Evolutionary conservation across 2,888 invertebrate species (phyloP).

Genomic region (Meta bourneti): DNA sequence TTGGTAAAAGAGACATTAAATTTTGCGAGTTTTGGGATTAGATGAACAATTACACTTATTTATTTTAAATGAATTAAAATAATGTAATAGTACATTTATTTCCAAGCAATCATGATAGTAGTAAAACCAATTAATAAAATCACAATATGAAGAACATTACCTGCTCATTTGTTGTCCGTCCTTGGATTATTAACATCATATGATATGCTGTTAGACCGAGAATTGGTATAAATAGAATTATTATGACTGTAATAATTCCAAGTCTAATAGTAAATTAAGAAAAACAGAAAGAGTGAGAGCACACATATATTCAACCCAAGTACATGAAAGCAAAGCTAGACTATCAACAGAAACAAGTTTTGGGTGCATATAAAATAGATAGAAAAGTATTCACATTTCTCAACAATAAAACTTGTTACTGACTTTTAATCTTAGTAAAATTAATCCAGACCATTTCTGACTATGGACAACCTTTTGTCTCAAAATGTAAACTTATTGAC

Average conservation of each 20-base stretch:
- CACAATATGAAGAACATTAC: constrained; percentile 79
- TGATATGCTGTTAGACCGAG: constrained; percentile 99
- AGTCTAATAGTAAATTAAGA: constrained; percentile 58
- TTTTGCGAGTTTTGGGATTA: not conserved
- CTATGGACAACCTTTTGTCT: too few relatives aligned
- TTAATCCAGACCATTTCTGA: too few relatives aligned
- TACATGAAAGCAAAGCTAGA: too few relatives aligned
- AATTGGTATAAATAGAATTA: constrained; percentile 95
- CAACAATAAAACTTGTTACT: too few relatives aligned
- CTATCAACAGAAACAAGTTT: too few relatives aligned
- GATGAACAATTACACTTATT: not conserved
- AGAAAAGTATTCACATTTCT: too few relatives aligned
- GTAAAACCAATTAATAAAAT: not conserved
- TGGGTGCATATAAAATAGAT: too few relatives aligned
- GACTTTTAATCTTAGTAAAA: too few relatives aligned
- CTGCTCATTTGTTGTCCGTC: constrained; percentile 99
- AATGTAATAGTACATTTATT: not conserved
- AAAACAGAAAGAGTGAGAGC: not conserved
- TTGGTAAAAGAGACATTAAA: not conserved
- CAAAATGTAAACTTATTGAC: too few relatives aligned
- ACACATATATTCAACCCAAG: too few relatives aligned
- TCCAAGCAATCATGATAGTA: not conserved
- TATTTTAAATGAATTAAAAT: not conserved
- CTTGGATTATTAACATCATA: constrained; percentile 96
- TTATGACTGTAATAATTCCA: constrained; percentile 92